phyloP scores from a whole-genome alignment of 2,888 invertebrate species.

The Oscheius sp. region DNA sequence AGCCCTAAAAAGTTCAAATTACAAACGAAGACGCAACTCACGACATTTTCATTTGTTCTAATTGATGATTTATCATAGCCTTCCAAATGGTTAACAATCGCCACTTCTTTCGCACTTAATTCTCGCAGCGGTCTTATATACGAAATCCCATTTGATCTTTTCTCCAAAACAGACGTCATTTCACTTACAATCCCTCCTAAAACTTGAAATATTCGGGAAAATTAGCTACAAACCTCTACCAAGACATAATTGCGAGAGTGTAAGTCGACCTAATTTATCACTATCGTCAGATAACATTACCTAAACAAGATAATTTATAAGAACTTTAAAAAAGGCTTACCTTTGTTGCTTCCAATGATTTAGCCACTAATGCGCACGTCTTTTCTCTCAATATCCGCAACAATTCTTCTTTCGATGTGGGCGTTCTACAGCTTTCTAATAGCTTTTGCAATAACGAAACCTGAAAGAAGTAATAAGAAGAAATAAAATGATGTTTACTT shows the following conservation, averaged over 20 bases:
- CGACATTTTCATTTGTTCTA: slow-evolving; percentile 2
- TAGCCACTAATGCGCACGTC: slow-evolving; percentile 28
- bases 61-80: slow-evolving; percentile 35
- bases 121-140: slow-evolving; percentile 56
- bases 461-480: neutral
- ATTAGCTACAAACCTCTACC: slow-evolving; percentile 49
- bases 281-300: slow-evolving; percentile 51
- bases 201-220: neutral
- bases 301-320: slow-evolving; percentile 27
- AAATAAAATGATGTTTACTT: neutral
- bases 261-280: slow-evolving; percentile 45
- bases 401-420: slow-evolving; percentile 43
- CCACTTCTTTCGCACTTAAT: slow-evolving; percentile 47
- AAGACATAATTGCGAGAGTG: slow-evolving; percentile 52
- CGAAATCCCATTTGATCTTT: slow-evolving; percentile 32
- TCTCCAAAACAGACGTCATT: slow-evolving; percentile 45
- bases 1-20: neutral
- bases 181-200: slow-evolving; percentile 35
- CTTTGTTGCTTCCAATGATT: slow-evolving; percentile 24
- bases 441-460: slow-evolving; percentile 10
- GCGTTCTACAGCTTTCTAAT: slow-evolving; percentile 33
- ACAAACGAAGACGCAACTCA: neutral
- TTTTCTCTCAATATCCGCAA: slow-evolving; percentile 40
- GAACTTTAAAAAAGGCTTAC: neutral
- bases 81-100: slow-evolving; percentile 41